phyloP scores from a whole-genome alignment of 1,140 invertebrate genomes.

The Spodoptera litura region DNA sequence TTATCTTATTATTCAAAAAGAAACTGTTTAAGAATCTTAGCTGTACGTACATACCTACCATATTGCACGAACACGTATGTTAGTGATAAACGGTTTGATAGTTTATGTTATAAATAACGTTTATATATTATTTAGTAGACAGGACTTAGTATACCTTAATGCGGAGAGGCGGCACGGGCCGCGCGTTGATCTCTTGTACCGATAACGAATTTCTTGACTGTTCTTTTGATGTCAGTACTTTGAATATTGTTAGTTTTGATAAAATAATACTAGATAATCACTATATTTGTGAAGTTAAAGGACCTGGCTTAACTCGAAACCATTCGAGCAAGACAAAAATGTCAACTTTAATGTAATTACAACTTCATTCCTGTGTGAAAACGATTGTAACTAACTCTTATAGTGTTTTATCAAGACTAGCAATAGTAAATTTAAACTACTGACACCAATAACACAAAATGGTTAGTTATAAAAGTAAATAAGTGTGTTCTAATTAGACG shows the following conservation, averaged over 20 bases:
- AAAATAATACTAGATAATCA: neutral
- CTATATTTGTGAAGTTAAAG: no score
- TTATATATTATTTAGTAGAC: conserved; percentile 17
- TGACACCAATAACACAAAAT: neutral
- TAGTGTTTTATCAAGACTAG: neutral
- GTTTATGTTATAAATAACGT: conserved; percentile 36
- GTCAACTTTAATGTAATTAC: no score
- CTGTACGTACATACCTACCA: neutral
- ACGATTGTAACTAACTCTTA: no score
- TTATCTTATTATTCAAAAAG: neutral
- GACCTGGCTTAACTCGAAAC: no score
- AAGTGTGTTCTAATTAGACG: neutral
- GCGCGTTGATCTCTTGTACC: conserved; percentile 57
- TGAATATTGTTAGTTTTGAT: neutral
- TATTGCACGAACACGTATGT: conserved; percentile 5
- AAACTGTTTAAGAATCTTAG: neutral
- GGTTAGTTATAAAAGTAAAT: neutral
- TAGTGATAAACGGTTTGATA: conserved; percentile 45
- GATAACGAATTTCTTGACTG: conserved; percentile 56
- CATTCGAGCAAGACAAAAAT: no score
- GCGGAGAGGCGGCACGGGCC: conserved; percentile 28
- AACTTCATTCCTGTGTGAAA: no score
- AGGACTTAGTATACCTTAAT: conserved; percentile 1
- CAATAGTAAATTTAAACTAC: neutral
- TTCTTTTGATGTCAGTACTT: conserved; percentile 7